These are phyloP conservation scores for Aplidium turbinatum DNA, from an alignment of 23 tunicate genomes.

Conservation along the genomic window DNA sequence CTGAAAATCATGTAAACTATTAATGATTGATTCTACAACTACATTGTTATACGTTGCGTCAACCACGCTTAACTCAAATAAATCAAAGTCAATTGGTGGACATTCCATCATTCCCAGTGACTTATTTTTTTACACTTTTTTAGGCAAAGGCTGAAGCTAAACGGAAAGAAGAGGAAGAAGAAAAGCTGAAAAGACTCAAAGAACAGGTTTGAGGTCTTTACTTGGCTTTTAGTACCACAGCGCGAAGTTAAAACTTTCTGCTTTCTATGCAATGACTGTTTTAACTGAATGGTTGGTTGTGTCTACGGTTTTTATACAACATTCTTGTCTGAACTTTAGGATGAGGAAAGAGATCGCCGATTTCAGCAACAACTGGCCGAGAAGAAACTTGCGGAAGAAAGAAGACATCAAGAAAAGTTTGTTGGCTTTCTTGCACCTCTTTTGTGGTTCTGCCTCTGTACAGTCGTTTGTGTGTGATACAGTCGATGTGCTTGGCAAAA, in stretches of 20 bases:
- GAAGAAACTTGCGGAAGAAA: slow-evolving; percentile 50
- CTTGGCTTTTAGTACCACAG: background rate
- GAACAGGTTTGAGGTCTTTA: slow-evolving; percentile 50
- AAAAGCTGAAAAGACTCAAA: slow-evolving; percentile 44
- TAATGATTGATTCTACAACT: background rate
- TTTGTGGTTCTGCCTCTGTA: too few relatives aligned
- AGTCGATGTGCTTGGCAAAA: too few relatives aligned
- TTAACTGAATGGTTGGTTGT: too few relatives aligned
- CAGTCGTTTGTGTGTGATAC: too few relatives aligned
- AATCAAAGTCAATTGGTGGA: too few relatives aligned
- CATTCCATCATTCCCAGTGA: too few relatives aligned
- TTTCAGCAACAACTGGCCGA: slow-evolving; percentile 29
- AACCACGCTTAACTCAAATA: too few relatives aligned
- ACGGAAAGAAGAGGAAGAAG: slow-evolving; percentile 67
- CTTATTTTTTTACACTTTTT: background rate
- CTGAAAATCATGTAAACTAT: background rate
- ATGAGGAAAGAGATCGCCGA: slow-evolving; percentile 57
- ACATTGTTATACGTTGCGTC: too few relatives aligned
- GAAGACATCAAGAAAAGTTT: slow-evolving; percentile 31
- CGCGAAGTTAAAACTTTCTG: too few relatives aligned
- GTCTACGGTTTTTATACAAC: background rate
- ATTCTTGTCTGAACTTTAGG: slow-evolving; percentile 8
- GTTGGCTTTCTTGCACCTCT: background rate
- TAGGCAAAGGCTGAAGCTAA: slow-evolving; percentile 77
- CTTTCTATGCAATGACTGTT: too few relatives aligned